These are phyloP conservation scores for Paralvinella palmiformis DNA, from an alignment of 1,140 invertebrate species.

Conservation along the genomic window DNA sequence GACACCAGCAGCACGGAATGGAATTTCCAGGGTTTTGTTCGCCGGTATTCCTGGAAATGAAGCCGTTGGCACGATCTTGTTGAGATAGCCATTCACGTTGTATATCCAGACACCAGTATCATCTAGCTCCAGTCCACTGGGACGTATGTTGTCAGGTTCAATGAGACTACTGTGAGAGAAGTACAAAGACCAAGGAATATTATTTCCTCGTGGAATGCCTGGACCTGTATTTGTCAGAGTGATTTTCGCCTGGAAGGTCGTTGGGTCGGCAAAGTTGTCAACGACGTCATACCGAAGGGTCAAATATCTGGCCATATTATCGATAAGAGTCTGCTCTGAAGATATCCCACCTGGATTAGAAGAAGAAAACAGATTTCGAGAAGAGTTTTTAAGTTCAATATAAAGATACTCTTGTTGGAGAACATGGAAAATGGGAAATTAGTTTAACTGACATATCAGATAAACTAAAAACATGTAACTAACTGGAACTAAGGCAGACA, in stretches of 20 bases:
- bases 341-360: too few species aligned
- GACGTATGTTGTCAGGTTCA: constrained; percentile 24
- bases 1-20: not conserved
- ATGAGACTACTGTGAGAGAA: constrained; percentile 34
- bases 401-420: too few species aligned
- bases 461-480: too few species aligned
- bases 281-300: not conserved
- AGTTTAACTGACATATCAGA: too few species aligned
- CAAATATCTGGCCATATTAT: not conserved
- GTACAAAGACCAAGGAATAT: constrained; percentile 30
- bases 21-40: constrained; percentile 28
- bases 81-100: constrained; percentile 35
- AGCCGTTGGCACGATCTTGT: constrained; percentile 25
- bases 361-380: too few species aligned
- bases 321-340: not conserved
- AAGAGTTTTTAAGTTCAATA: too few species aligned
- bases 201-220: constrained; percentile 13
- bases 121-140: constrained; percentile 18
- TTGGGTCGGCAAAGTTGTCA: not conserved
- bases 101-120: constrained; percentile 25
- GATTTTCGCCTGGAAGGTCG: constrained; percentile 21
- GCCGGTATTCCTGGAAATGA: constrained; percentile 23
- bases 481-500: too few species aligned
- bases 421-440: too few species aligned
- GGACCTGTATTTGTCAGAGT: constrained; percentile 30